Evolutionary conservation across 2,113 vertebrate species (phyloP).

Genomic region (Petrocephalus microphthalmus): DNA sequence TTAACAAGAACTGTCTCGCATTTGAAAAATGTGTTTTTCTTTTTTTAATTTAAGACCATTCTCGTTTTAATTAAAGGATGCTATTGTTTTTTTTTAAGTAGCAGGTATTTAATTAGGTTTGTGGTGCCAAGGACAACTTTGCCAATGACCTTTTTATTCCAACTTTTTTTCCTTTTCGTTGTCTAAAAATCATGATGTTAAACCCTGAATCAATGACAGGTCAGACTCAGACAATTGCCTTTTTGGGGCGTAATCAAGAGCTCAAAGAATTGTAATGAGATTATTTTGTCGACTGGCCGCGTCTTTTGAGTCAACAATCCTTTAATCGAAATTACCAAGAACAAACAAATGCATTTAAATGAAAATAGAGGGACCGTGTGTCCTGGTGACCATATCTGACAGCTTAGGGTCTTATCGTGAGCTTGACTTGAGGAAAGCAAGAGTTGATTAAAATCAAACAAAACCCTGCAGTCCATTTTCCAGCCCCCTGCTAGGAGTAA

Average conservation of each 20-base stretch:
- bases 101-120: neutral
- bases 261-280: conserved; percentile 15
- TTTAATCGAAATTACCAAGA: conserved; percentile 17
- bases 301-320: conserved; percentile 13
- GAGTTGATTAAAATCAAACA: conserved; percentile 13
- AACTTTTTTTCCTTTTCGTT: neutral
- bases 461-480: neutral
- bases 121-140: conserved; percentile 3
- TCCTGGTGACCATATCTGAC: neutral
- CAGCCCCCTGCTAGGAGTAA: neutral
- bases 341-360: conserved; percentile 19
- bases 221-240: conserved; percentile 16
- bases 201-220: conserved; percentile 8
- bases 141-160: conserved; percentile 2
- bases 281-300: conserved; percentile 1
- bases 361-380: neutral
- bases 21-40: neutral
- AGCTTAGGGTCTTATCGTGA: conserved; percentile 9
- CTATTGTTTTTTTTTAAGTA: conserved; percentile 4
- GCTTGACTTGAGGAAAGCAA: neutral
- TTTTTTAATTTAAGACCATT: neutral
- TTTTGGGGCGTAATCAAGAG: neutral
- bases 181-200: neutral
- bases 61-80: conserved; percentile 11
- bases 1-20: neutral